Evolutionary conservation across 2,113 vertebrate species (phyloP).

Genomic region (Semnornis frantzii): DNA sequence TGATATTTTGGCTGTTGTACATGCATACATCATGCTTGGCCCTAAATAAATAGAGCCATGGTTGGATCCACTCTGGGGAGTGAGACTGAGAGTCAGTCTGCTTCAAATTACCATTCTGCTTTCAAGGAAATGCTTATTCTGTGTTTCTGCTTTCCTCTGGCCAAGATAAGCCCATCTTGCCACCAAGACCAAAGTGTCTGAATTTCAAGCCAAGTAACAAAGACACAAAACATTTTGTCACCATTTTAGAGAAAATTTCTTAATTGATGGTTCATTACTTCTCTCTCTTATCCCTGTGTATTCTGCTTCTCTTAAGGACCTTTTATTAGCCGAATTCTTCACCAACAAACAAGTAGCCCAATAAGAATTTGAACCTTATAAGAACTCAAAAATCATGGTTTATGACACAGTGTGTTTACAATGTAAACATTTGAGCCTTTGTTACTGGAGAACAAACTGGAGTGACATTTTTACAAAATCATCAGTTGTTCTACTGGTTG

Average conservation of each 20-base stretch:
- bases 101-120: background rate
- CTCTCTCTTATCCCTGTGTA: background rate
- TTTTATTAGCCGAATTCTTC: background rate
- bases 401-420: background rate
- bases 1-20: slow-evolving; percentile 46
- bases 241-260: background rate
- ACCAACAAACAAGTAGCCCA: background rate
- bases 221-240: background rate
- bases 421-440: background rate
- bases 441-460: background rate
- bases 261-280: background rate
- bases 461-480: background rate
- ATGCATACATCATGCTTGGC: slow-evolving; percentile 51
- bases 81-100: background rate
- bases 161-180: background rate
- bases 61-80: background rate
- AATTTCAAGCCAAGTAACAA: background rate
- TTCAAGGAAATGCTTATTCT: background rate
- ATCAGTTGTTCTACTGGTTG: background rate
- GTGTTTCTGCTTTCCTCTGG: background rate
- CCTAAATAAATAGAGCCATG: background rate
- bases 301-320: background rate
- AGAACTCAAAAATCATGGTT: background rate
- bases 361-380: background rate
- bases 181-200: background rate